These are phyloP conservation scores for Procambarus virginalis DNA, from an alignment of 1,140 invertebrate species.

Conservation along the genomic window DNA sequence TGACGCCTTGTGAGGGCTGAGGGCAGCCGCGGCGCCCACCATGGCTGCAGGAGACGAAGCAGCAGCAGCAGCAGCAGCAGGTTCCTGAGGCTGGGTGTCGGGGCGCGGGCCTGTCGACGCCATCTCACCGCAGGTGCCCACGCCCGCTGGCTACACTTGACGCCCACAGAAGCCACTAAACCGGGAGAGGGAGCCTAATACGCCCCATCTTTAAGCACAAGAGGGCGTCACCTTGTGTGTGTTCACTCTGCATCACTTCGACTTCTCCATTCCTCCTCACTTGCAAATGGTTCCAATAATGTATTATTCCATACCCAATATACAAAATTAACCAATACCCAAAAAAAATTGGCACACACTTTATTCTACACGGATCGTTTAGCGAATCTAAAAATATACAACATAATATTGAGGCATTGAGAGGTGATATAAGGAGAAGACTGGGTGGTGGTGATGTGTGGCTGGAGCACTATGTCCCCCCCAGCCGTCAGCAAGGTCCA, in stretches of 20 bases:
- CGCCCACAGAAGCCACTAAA: conserved; percentile 51
- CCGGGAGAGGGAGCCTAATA: conserved; percentile 6
- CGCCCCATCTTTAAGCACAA: conserved; percentile 43
- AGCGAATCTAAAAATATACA: neutral
- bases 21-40: conserved; percentile 32
- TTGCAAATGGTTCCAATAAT: conserved; percentile 53
- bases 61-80: too few species aligned
- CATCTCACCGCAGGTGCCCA: conserved; percentile 41
- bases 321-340: neutral
- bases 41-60: conserved; percentile 31
- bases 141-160: conserved; percentile 37
- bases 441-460: neutral
- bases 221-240: conserved; percentile 40
- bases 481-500: neutral
- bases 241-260: conserved; percentile 36
- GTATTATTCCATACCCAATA: neutral
- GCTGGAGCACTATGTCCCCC: neutral
- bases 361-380: neutral
- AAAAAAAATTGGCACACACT: too few species aligned
- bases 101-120: conserved; percentile 49
- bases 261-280: conserved; percentile 53
- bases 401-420: neutral
- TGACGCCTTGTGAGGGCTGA: conserved; percentile 37
- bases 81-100: conserved; percentile 44
- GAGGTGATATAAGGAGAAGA: too few species aligned